These are phyloP conservation scores for Andrena hattorfiana DNA, from an alignment of 2,888 invertebrate genomes.

Conservation along the genomic window DNA sequence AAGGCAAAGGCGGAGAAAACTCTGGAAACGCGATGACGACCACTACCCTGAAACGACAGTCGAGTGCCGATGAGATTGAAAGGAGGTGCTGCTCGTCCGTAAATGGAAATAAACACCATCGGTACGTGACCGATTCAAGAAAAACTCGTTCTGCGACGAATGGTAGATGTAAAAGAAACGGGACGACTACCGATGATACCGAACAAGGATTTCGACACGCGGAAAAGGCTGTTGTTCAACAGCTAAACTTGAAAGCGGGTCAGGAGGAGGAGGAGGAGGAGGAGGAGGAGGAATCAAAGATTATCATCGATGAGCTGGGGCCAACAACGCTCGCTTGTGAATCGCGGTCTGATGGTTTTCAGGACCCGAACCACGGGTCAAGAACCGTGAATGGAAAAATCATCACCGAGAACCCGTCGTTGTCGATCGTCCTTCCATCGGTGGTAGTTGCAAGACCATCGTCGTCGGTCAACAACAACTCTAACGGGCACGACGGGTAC, in stretches of 20 bases:
- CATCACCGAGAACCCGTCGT: background rate
- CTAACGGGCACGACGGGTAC: constrained; percentile 29
- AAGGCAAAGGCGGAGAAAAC: background rate
- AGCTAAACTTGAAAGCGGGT: background rate
- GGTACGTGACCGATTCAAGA: background rate
- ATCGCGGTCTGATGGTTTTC: background rate
- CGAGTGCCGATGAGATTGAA: constrained; percentile 29
- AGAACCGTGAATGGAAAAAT: too few species aligned
- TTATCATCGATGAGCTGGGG: background rate
- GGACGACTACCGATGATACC: background rate
- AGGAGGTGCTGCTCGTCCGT: background rate
- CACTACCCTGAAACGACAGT: constrained; percentile 13
- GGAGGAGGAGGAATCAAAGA: background rate
- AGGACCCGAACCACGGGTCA: too few species aligned
- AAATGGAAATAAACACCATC: background rate
- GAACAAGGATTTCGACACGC: constrained; percentile 12
- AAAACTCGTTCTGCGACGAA: constrained; percentile 17
- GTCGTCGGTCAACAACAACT: constrained; percentile 42
- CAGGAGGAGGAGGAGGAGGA: too few species aligned
- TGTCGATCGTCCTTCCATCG: constrained; percentile 69
- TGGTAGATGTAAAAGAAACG: constrained; percentile 20
- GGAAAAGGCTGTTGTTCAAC: background rate
- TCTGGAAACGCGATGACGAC: too few species aligned
- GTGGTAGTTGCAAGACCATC: constrained; percentile 74
- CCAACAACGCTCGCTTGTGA: background rate